phyloP scores from a whole-genome alignment of 2,113 vertebrate species.

The Amphiprion ocellaris region DNA sequence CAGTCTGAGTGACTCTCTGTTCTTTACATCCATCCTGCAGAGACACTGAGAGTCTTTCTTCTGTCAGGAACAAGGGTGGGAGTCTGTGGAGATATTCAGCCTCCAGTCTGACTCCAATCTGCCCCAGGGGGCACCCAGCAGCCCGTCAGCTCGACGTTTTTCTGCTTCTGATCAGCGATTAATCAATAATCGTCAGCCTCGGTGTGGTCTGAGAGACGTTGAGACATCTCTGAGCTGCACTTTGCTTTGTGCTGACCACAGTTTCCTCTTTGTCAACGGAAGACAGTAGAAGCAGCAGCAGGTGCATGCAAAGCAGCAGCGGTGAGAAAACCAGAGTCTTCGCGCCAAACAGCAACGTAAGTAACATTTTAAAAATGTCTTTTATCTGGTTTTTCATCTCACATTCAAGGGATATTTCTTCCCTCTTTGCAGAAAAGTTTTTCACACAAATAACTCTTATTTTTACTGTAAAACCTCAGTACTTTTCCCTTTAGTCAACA shows the following conservation, averaged over 20 bases:
- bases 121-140: constrained; percentile 28
- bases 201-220: neutral
- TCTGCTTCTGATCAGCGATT: constrained; percentile 38
- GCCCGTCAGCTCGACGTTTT: constrained; percentile 12
- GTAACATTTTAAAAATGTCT: constrained; percentile 18
- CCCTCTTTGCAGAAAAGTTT: no score
- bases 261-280: constrained; percentile 62
- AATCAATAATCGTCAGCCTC: neutral
- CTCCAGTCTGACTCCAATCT: constrained; percentile 39
- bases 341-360: constrained; percentile 47
- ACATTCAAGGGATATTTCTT: no score
- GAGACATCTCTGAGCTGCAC: neutral
- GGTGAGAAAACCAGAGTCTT: constrained; percentile 6
- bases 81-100: constrained; percentile 57
- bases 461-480: no score
- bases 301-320: constrained; percentile 47
- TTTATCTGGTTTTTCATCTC: no score
- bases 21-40: constrained; percentile 67
- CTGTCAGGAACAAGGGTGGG: constrained; percentile 69
- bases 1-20: constrained; percentile 42
- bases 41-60: constrained; percentile 74
- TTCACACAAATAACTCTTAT: no score
- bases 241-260: constrained; percentile 52
- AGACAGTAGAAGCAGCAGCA: constrained; percentile 30
- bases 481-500: no score